Evolutionary conservation across 1,140 invertebrate species (phyloP), one percentile per base, ranked within the genome.

Genomic region (Caerostris darwini): DNA sequence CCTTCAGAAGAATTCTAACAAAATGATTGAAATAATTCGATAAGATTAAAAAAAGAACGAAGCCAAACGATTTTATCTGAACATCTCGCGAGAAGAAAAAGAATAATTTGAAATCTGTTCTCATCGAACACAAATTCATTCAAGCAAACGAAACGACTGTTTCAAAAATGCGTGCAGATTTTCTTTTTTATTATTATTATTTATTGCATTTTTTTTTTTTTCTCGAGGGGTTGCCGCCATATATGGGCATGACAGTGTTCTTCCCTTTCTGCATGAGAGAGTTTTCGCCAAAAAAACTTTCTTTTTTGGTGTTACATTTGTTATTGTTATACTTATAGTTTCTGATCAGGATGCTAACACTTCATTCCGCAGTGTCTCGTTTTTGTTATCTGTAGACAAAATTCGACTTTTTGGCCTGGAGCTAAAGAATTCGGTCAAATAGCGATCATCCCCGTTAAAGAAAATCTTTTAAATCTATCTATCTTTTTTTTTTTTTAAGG

Each of bases 61-160:
- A 50, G 34, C 34, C 71, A 53, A 19, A 34, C 69, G 69, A 34
- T 77, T 53, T 77, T 77, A 77, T 77, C 71, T 77, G 8, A 12
- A 3, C 71, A 77, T 77, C 71, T 77, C 61, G 61, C 61, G 5
- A 77, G 71, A 77, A 50, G 34, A 10, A 50, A 77, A 50, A 14
- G 10, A 77, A 53, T 77, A 53, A 77, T 77, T 77, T 77, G 53
- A 77, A 77, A 77, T 50, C 53, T 12, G 50, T 12, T 77, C 71
- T 77, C 50, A 12, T 12, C 34, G 71, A 77, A 53, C 71, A 50
- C 7, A 77, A 77, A 77, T 50, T 19, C 71, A 77, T 77, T 53
- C 71, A 77, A 50, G 71, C 71, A 77, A 77, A 77, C 71, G 71
- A 77, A 77, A 7, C 14, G 57, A 57, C 82, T 85, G 17, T 85